Base-by-base conservation (phyloP, 2,888 invertebrate genomes). In the Pasiphila rectangulata region DNA sequence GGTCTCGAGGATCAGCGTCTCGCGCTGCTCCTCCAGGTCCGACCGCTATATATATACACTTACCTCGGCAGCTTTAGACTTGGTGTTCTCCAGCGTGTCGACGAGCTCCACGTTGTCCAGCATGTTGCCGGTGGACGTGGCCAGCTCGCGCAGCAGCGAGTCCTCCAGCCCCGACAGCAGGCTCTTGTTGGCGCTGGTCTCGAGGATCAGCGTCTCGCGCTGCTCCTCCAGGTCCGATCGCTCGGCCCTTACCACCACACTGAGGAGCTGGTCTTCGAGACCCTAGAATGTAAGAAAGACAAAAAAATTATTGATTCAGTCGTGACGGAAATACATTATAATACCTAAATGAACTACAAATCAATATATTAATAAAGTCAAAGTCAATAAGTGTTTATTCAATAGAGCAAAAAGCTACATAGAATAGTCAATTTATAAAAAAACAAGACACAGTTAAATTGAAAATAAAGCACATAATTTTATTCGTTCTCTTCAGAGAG, bases 81-180 rank as follows among this genome's bases (percentile, higher is more conserved):
- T 98, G 4, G 97, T 96, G 57, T 96, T 95, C 65, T 98, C 97
- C 39, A 98, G 82, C 0, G 96, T 97, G 51, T 93, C 89, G 9
- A 98, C 92, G 4, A 97, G 87, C 62, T 97, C 97, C 0, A 93
- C 92, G 62, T 98, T 97, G 70, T 98, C 97, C 67, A 98, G 81
- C 96, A 98, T 97, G 79, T 96, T 97, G 9, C 97, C 97, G 0
- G 94, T 93, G 0, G 96, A 95, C 0, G 94, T 94, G 1, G 96
- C 94, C 60, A 98, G 84, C 71, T 97, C 96, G 34, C 94, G 82
- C 1, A 98, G 86, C 40, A 98, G 80, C 0, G 95, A 95, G 73
- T 97, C 95, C 69, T 98, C 97, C 0, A 98, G 83, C 30, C 94
- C 93, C 43, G 95, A 94, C 37, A 98, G 84, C 2, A 96, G 79